Conservation (phyloP, 2,797 vertebrate genomes). For the Notolepis coatsorum region DNA sequence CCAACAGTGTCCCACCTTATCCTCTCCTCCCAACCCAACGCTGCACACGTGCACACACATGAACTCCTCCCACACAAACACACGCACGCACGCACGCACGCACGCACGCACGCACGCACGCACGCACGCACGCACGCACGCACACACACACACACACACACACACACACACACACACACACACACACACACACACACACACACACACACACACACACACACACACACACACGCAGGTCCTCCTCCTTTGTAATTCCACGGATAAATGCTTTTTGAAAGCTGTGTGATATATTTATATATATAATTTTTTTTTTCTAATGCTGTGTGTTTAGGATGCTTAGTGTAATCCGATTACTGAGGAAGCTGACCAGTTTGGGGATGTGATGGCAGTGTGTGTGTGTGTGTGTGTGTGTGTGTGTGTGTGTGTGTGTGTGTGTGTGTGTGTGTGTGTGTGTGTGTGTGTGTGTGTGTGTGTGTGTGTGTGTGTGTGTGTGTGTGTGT, state of each 20-base stretch:
- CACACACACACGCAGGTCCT: slow-evolving; percentile 16
- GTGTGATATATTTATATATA: slow-evolving; percentile 38
- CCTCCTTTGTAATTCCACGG: slow-evolving; percentile 56
- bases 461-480: not conserved
- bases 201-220: slow-evolving; percentile 14
- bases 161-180: slow-evolving; percentile 11
- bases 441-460: not conserved
- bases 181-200: slow-evolving; percentile 25
- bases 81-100: not conserved
- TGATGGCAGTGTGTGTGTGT: slow-evolving; percentile 5
- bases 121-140: too few species aligned
- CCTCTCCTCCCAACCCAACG: not conserved
- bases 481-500: not conserved
- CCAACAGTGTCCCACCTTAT: not conserved
- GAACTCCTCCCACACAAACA: too few species aligned
- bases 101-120: too few species aligned
- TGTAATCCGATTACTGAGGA: slow-evolving; percentile 59
- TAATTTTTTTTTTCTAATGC: slow-evolving; percentile 26
- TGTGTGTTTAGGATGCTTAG: slow-evolving; percentile 53
- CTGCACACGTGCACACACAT: too few species aligned
- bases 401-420: slow-evolving; percentile 8
- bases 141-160: not conserved
- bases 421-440: not conserved
- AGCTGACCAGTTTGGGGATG: slow-evolving; percentile 42
- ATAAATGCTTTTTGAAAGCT: slow-evolving; percentile 57